Evolutionary conservation across 2,113 vertebrate genomes (phyloP), one percentile per base, ranked within the genome.

Genomic region (Sisor rabdophorus): DNA sequence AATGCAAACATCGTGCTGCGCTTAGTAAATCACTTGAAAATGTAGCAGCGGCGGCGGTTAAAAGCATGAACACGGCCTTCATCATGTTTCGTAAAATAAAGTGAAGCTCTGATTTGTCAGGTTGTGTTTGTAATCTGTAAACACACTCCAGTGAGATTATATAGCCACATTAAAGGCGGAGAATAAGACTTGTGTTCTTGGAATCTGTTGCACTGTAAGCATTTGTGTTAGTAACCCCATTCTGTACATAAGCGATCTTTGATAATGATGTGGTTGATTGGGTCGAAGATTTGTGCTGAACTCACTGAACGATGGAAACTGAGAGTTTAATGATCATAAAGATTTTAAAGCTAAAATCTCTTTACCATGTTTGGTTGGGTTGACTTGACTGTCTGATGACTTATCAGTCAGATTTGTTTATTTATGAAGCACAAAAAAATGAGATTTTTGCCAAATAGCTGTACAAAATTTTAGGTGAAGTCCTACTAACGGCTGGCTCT

Each of bases 181-280:
- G 22, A 22, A 30, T 32, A 28, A 52, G 2, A 8, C 30, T 59
- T 5, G 44, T 55, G 24, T 30, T 61, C 19, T 50, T 40, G 19
- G 52, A n/a, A 61, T 15, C 4, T 4, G 17, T 19, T 80, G 83
- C 79, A 61, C 4, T 13, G 63, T 71, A 67, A 81, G 75, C 71
- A n/a, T 53, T 16, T 11, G 75, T 48, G 36, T 15, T 44, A 30
- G 19, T 13, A 54, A 36, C 60, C 53, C 44, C 17, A 24, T 13
- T 5, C 30, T 20, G 44, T 30, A 22, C 22, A 56, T 32, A 40
- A 80, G 67, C 76, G 74, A 89, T 85, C 44, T 76, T 44, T 79
- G 83, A 86, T 87, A 65, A 61, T 70, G 59, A 79, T 78, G 52
- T 79, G 79, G 81, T 79, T 79, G 79, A 82, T 82, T n/a, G 9